phyloP scores from a whole-genome alignment of 1,140 invertebrate genomes.

The Drosophila bifasciata region DNA sequence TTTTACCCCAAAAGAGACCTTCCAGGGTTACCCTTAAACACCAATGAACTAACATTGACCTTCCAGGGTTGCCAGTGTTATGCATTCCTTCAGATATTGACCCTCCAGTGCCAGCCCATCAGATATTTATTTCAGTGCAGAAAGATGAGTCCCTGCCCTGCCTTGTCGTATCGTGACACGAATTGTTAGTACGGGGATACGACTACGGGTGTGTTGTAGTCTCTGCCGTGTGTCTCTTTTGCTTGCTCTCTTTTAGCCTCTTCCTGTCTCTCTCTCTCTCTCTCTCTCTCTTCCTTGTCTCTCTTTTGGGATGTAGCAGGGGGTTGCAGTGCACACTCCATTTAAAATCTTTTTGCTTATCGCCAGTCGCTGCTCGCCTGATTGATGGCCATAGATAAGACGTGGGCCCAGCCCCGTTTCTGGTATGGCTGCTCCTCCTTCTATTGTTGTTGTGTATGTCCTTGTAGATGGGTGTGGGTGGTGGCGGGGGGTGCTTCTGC shows the following conservation, averaged over 20 bases:
- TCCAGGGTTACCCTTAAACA: too few species aligned
- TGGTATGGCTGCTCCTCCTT: conserved; percentile 6
- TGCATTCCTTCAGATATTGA: background rate
- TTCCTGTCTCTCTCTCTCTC: background rate
- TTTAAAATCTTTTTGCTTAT: conserved; percentile 84
- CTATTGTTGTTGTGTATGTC: conserved; percentile 29
- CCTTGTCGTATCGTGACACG: too few species aligned
- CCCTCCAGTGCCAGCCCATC: background rate
- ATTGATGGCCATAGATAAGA: conserved; percentile 84
- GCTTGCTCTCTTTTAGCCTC: background rate
- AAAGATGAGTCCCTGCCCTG: background rate
- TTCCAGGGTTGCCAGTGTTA: too few species aligned
- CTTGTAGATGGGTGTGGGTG: conserved; percentile 23
- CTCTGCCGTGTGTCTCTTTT: too few species aligned
- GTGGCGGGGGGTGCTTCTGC: conserved; percentile 18
- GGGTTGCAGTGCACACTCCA: conserved; percentile 65
- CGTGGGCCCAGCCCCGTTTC: conserved; percentile 62
- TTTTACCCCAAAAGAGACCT: too few species aligned
- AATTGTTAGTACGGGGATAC: too few species aligned
- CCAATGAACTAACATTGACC: too few species aligned
- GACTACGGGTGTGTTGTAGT: too few species aligned
- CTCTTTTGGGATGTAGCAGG: background rate
- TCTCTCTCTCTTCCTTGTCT: conserved; percentile 1
- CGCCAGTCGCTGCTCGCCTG: conserved; percentile 80
- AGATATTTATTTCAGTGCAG: too few species aligned